Percentiles rank a stretch among this genome's conserved stretches.
Conservation (phyloP, 23 tunicate genomes). For the Styela clava region DNA sequence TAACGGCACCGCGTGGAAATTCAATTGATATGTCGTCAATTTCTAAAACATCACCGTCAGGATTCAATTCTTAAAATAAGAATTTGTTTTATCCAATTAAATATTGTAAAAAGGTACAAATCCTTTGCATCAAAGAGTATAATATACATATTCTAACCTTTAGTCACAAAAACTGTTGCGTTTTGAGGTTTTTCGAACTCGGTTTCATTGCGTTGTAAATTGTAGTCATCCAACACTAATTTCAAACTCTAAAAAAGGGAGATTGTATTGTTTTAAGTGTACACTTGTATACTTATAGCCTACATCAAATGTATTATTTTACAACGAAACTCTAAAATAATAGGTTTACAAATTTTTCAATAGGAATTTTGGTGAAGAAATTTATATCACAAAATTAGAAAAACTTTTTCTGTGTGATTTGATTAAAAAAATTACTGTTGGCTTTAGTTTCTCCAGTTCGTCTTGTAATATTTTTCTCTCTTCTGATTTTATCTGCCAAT, state of each 20-base stretch:
- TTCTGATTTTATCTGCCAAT: background rate
- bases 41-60: background rate
- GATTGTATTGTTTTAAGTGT: too few species aligned
- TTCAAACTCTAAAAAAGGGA: background rate
- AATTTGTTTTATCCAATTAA: too few species aligned
- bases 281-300: too few species aligned
- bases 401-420: too few species aligned
- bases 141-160: too few species aligned
- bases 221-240: background rate
- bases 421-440: background rate
- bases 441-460: background rate
- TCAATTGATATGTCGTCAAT: background rate
- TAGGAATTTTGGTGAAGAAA: too few species aligned
- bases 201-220: background rate
- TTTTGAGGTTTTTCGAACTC: background rate
- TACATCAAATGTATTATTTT: too few species aligned
- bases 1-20: background rate
- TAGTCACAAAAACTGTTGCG: background rate
- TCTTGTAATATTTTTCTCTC: background rate
- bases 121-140: too few species aligned
- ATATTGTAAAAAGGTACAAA: too few species aligned
- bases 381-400: too few species aligned
- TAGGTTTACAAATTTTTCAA: too few species aligned
- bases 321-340: too few species aligned
- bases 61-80: background rate